Percentiles rank a stretch among this genome's conserved stretches.
Conservation (phyloP, 2,797 vertebrate species). For the Pseudotriccus pelzelni region DNA sequence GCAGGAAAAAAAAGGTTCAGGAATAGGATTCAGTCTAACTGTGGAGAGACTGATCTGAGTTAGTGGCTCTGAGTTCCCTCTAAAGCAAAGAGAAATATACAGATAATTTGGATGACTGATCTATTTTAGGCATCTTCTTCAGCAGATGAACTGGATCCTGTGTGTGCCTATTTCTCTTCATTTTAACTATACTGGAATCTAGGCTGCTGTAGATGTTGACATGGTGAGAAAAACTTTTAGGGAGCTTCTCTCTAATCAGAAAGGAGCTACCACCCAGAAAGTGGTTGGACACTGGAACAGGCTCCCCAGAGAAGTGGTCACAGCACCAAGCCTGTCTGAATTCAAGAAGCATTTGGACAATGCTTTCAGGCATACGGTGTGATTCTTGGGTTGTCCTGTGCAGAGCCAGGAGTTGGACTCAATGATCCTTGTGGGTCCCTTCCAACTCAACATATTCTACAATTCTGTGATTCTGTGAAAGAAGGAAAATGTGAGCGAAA, state of each 20-base stretch:
- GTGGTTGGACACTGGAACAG: not conserved
- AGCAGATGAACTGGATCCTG: not conserved
- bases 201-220: not conserved
- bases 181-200: not conserved
- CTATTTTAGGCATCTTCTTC: not conserved
- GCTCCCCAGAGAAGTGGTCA: not conserved
- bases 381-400: rapidly evolving
- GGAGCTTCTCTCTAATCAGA: not conserved
- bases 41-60: not conserved
- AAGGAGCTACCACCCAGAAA: not conserved
- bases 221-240: not conserved
- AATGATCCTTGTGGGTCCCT: not conserved
- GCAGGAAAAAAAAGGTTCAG: not conserved
- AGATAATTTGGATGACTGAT: not conserved
- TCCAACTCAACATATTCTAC: not conserved
- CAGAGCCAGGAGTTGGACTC: not conserved
- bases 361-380: not conserved
- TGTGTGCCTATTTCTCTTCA: not conserved
- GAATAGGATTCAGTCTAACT: not conserved
- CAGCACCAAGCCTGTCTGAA: too few species aligned
- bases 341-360: not conserved
- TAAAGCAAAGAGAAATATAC: not conserved
- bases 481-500: not conserved
- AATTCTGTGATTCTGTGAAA: not conserved
- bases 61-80: not conserved